Percentiles rank a stretch among this genome's conserved stretches.
Evolutionary conservation across 1,140 invertebrate species (phyloP).

Genomic region (Aleiodes sp.): DNA sequence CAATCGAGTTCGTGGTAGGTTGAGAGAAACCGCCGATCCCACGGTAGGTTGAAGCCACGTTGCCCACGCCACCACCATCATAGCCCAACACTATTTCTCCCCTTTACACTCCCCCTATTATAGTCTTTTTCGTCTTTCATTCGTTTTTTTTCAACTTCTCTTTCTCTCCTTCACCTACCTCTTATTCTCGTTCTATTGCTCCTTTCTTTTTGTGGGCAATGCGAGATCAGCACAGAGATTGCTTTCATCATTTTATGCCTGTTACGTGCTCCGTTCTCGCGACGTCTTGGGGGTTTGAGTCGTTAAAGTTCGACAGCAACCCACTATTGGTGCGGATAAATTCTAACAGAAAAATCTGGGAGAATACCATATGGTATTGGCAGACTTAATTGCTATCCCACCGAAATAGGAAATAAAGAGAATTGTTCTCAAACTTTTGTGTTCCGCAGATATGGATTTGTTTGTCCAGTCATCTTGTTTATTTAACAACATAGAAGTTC

Average conservation of each 20-base stretch:
- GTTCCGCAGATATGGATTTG: no score
- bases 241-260: constrained; percentile 52
- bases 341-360: neutral
- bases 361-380: neutral
- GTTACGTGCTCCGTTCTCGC: constrained; percentile 42
- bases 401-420: no score
- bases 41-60: constrained; percentile 31
- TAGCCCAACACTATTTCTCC: constrained; percentile 7
- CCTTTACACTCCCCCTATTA: constrained; percentile 3
- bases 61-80: constrained; percentile 25
- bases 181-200: neutral
- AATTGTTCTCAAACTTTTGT: no score
- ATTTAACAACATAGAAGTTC: no score
- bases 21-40: constrained; percentile 35
- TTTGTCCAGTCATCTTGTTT: no score
- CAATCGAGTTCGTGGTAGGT: constrained; percentile 23
- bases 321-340: neutral
- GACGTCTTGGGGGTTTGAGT: constrained; percentile 21
- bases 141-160: neutral
- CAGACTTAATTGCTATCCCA: neutral
- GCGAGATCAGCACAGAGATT: constrained; percentile 48
- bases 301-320: constrained; percentile 40
- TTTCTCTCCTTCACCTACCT: constrained; percentile 1
- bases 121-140: neutral
- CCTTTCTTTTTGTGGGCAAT: constrained; percentile 26